phyloP scores from a whole-genome alignment of 2,888 invertebrate species.

The Rhamnusium bicolor region DNA sequence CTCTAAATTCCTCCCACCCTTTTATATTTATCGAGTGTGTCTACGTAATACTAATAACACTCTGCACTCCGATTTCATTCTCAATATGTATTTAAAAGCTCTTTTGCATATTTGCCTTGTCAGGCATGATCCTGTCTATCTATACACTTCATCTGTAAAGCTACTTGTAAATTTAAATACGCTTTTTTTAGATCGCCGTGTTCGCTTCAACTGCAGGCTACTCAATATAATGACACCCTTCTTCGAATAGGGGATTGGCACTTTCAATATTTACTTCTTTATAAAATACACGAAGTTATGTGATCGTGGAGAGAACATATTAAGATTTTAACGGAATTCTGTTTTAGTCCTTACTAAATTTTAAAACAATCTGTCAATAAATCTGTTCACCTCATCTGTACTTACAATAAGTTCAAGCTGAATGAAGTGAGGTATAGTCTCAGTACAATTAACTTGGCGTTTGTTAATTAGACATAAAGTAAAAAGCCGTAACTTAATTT shows the following conservation, averaged over 20 bases:
- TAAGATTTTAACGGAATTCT: too few species aligned
- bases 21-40: not conserved
- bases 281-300: too few species aligned
- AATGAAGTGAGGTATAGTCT: too few species aligned
- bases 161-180: not conserved
- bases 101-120: not conserved
- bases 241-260: not conserved
- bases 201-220: not conserved
- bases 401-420: too few species aligned
- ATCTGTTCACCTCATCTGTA: too few species aligned
- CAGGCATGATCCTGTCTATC: not conserved
- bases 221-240: not conserved
- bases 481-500: too few species aligned
- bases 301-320: too few species aligned
- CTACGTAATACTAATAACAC: not conserved
- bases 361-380: too few species aligned
- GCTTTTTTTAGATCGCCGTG: not conserved
- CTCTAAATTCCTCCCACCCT: too few species aligned
- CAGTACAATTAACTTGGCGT: too few species aligned
- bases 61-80: not conserved
- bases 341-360: too few species aligned
- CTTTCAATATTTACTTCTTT: not conserved
- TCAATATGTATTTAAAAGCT: not conserved
- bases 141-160: not conserved
- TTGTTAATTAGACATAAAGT: too few species aligned